These are phyloP conservation scores for Drosophila glabriapex DNA, from an alignment of 2,888 invertebrate genomes.

Conservation along the genomic window DNA sequence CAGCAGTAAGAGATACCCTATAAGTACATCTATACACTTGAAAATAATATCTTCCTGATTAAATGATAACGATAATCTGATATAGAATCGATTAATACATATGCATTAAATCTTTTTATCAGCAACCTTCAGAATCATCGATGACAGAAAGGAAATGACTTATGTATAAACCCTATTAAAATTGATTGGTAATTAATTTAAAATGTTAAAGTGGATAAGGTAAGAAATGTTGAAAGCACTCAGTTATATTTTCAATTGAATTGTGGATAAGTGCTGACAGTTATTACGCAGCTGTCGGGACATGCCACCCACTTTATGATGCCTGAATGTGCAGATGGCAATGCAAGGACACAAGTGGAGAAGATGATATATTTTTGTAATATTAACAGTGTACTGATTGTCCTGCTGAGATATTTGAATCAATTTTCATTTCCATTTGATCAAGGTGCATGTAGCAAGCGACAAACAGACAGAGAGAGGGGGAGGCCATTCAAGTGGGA, in stretches of 20 bases:
- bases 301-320: slow-evolving; percentile 7
- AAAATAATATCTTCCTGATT: not conserved
- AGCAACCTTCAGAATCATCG: not conserved
- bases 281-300: slow-evolving; percentile 48
- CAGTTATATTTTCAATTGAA: not conserved
- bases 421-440: slow-evolving; percentile 38
- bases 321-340: not conserved
- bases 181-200: not conserved
- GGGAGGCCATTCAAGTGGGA: slow-evolving; percentile 22
- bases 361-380: slow-evolving; percentile 6
- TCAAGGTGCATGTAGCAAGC: not conserved
- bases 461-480: too few relatives aligned
- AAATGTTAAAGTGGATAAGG: not conserved
- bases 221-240: not conserved
- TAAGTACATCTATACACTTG: not conserved
- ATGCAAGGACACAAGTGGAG: not conserved
- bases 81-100: not conserved
- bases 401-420: not conserved
- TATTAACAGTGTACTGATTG: slow-evolving; percentile 24
- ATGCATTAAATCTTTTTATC: not conserved
- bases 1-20: not conserved
- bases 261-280: slow-evolving; percentile 41
- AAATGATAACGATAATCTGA: not conserved
- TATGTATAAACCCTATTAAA: not conserved
- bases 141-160: not conserved